Conservation (phyloP, 2,113 vertebrate genomes). For the Columbina picui region DNA sequence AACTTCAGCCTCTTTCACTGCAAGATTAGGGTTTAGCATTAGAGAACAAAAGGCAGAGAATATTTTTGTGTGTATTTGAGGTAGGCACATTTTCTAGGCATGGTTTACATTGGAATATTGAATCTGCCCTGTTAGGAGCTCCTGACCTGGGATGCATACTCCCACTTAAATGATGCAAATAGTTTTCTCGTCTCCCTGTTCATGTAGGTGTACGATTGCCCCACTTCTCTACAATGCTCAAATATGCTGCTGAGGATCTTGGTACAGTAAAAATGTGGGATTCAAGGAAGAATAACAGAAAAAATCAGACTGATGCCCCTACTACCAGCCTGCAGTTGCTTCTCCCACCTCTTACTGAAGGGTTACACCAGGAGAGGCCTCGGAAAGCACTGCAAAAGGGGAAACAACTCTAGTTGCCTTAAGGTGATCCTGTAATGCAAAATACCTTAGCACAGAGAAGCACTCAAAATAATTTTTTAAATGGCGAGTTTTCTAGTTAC, state of each 20-base stretch:
- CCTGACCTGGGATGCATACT: background rate
- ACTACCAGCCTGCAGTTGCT: background rate
- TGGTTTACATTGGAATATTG: background rate
- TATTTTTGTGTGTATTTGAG: background rate
- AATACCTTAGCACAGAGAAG: background rate
- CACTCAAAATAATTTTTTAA: background rate
- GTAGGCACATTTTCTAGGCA: background rate
- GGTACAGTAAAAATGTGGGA: background rate
- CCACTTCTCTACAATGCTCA: background rate
- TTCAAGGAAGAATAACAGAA: background rate
- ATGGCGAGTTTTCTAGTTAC: background rate
- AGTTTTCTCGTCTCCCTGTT: background rate
- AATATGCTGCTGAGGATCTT: background rate
- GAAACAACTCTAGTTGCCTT: background rate
- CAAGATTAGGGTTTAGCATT: background rate
- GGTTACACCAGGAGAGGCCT: background rate
- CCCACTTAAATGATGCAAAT: accelerated
- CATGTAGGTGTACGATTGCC: accelerated
- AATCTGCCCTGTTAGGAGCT: background rate
- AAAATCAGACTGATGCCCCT: background rate
- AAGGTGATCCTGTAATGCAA: background rate
- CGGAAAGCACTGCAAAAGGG: background rate
- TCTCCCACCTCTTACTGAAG: accelerated
- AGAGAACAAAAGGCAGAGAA: background rate
- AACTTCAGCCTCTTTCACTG: conserved; percentile 73